A percentile compares a stretch with the other conserved stretches of the same genome.
Evolutionary conservation across 1,140 invertebrate genomes (phyloP).

Genomic region (Odontomachus brunneus): DNA sequence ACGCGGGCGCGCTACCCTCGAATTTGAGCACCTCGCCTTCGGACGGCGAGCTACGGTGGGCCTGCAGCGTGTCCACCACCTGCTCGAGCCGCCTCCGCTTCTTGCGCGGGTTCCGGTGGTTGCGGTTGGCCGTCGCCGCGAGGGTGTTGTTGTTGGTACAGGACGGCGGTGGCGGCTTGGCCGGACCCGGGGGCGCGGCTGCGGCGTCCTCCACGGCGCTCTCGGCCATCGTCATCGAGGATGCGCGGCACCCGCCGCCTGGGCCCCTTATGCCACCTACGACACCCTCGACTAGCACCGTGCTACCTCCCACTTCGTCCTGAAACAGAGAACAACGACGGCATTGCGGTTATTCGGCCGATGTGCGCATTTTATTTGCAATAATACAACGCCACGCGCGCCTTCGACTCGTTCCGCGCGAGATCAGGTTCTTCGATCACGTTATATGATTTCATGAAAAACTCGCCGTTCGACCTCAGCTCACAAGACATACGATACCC

Average conservation of each 20-base stretch:
- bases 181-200: constrained; percentile 85
- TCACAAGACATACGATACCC: constrained; percentile 18
- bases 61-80: constrained; percentile 90
- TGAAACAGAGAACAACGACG: constrained; percentile 75
- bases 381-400: too few relatives aligned
- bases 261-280: constrained; percentile 84
- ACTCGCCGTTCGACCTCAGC: not conserved
- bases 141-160: constrained; percentile 87
- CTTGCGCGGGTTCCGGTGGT: constrained; percentile 88
- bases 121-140: constrained; percentile 87
- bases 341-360: constrained; percentile 7
- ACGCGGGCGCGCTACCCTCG: constrained; percentile 81
- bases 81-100: constrained; percentile 90
- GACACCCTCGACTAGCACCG: constrained; percentile 83
- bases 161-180: constrained; percentile 83
- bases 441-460: not conserved
- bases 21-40: constrained; percentile 83
- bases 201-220: constrained; percentile 87
- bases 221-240: constrained; percentile 90
- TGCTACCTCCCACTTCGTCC: constrained; percentile 82
- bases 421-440: not conserved
- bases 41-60: constrained; percentile 80
- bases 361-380: too few relatives aligned
- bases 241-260: constrained; percentile 87
- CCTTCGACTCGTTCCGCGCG: too few relatives aligned